phyloP scores from a whole-genome alignment of 2,888 invertebrate genomes.

The Anthophora plumipes region DNA sequence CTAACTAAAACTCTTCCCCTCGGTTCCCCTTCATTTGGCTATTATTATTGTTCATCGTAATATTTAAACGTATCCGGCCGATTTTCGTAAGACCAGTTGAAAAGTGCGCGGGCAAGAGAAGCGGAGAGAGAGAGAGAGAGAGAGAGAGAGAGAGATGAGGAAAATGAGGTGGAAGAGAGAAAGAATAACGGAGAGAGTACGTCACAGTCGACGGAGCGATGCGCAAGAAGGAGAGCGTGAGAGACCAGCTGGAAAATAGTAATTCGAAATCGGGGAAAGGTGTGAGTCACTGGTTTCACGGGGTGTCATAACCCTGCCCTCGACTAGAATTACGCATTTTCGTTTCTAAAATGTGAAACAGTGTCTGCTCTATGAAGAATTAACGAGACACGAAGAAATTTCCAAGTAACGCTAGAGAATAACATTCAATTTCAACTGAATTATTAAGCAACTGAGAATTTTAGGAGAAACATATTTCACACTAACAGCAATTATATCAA shows the following conservation, averaged over 20 bases:
- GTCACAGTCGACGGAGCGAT: slow-evolving; percentile 74
- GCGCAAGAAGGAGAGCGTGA: slow-evolving; percentile 74
- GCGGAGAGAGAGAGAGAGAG: slow-evolving; percentile 16
- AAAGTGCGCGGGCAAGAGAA: slow-evolving; percentile 7
- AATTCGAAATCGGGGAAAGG: slow-evolving; percentile 75
- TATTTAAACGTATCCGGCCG: neutral
- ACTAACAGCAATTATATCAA: neutral
- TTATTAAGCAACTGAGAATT: neutral
- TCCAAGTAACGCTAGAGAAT: slow-evolving; percentile 43
- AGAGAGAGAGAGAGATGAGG: neutral
- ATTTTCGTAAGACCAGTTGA: slow-evolving; percentile 44
- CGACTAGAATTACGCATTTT: slow-evolving; percentile 54
- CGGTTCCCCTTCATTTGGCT: slow-evolving; percentile 19
- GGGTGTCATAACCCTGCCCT: slow-evolving; percentile 72
- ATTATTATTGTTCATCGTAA: slow-evolving; percentile 23
- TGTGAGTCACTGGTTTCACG: slow-evolving; percentile 74
- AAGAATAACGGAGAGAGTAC: slow-evolving; percentile 64
- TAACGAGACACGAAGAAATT: slow-evolving; percentile 61
- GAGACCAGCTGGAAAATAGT: slow-evolving; percentile 74
- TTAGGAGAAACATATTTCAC: neutral
- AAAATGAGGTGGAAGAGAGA: slow-evolving; percentile 30
- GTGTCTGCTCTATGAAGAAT: slow-evolving; percentile 42
- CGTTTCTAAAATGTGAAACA: slow-evolving; percentile 49
- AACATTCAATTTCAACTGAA: slow-evolving; percentile 37
- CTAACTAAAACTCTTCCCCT: neutral